These are phyloP conservation scores for Andrena flavipes DNA, from an alignment of 2,888 invertebrate genomes.

Conservation along the genomic window DNA sequence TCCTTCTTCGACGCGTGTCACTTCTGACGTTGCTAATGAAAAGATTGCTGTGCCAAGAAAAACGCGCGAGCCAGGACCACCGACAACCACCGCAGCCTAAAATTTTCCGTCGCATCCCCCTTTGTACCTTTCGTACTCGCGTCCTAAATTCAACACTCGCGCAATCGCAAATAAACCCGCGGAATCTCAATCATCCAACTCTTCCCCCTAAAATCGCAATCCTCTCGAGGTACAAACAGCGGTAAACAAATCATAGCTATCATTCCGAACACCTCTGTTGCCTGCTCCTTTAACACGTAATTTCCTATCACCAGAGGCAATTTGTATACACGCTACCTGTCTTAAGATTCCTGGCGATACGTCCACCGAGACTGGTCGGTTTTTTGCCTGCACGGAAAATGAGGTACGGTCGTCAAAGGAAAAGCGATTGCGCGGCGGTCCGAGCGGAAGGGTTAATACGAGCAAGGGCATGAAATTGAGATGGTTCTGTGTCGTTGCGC, in stretches of 20 bases:
- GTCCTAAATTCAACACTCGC: no score
- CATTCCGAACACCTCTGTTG: no score
- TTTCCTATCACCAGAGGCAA: slow-evolving; percentile 20
- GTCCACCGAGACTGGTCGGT: background rate
- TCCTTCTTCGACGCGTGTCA: slow-evolving; percentile 52
- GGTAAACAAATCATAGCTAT: no score
- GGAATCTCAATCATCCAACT: no score
- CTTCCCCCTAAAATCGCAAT: no score
- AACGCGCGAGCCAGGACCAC: background rate
- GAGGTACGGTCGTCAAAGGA: slow-evolving; percentile 38
- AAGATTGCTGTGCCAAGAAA: slow-evolving; percentile 41
- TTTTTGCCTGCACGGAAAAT: slow-evolving; percentile 22
- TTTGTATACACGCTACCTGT: slow-evolving; percentile 13
- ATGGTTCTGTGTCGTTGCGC: slow-evolving; percentile 59
- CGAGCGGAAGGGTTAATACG: slow-evolving; percentile 41
- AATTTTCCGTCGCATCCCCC: no score
- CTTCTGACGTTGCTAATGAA: slow-evolving; percentile 52
- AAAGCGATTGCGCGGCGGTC: slow-evolving; percentile 41
- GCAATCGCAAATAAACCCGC: no score
- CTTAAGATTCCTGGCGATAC: background rate
- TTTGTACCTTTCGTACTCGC: no score
- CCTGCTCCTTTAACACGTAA: background rate
- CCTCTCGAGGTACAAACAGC: no score
- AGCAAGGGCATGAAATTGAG: slow-evolving; percentile 49
- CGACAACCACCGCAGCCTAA: no score